Conservation (phyloP, 1,140 invertebrate genomes). For the Tetramorium alpestre region DNA sequence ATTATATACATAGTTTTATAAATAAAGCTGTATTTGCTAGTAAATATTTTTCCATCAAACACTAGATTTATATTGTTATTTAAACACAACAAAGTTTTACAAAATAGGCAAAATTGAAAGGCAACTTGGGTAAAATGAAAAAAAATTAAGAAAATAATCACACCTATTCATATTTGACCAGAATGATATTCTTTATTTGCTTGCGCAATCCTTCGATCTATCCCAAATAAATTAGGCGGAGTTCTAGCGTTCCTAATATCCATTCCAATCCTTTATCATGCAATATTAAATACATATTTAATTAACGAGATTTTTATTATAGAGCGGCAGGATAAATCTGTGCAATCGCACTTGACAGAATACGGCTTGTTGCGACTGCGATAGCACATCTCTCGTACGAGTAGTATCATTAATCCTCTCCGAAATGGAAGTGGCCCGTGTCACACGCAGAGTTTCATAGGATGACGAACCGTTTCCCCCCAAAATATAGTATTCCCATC, state of each 20-base stretch:
- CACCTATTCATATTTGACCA: not conserved
- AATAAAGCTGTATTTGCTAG: slow-evolving; percentile 20
- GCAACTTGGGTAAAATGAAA: too few species aligned
- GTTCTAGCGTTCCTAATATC: too few species aligned
- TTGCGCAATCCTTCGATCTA: not conserved
- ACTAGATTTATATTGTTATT: not conserved
- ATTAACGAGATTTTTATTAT: not conserved
- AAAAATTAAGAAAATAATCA: not conserved
- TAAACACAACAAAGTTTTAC: not conserved
- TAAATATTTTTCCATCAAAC: not conserved
- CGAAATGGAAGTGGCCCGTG: slow-evolving; percentile 63
- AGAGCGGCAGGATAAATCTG: not conserved
- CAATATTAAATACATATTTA: not conserved
- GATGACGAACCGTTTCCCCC: slow-evolving; percentile 72
- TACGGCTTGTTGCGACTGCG: slow-evolving; percentile 41
- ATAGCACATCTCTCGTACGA: slow-evolving; percentile 41
- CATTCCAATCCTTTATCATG: not conserved
- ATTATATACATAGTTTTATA: not conserved
- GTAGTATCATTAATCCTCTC: slow-evolving; percentile 66
- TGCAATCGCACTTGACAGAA: slow-evolving; percentile 46
- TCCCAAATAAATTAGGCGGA: not conserved
- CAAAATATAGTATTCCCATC: slow-evolving; percentile 74
- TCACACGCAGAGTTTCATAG: slow-evolving; percentile 67
- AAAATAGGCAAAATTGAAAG: too few species aligned
- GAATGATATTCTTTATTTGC: not conserved